Conservation (phyloP, 1,140 invertebrate genomes). For the Lordiphosa stackelbergi region DNA sequence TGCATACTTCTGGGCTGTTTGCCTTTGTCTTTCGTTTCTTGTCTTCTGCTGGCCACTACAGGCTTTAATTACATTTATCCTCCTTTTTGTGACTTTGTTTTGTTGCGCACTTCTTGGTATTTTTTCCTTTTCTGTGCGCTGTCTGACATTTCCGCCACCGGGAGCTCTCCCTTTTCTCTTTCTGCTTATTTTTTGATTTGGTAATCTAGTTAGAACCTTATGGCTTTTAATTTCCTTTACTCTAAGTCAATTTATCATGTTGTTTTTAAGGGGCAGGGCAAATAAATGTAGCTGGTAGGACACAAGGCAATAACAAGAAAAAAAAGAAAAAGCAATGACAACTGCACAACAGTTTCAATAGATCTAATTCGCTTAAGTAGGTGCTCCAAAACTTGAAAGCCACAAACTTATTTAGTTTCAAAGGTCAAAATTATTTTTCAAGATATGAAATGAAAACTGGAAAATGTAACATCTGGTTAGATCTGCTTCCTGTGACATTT, state of each 20-base stretch:
- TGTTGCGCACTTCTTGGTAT: conserved; percentile 25
- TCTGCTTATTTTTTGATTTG: conserved; percentile 25
- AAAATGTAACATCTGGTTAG: too few species aligned
- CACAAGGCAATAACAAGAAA: conserved; percentile 1
- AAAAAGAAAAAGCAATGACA: background rate
- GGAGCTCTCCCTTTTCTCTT: conserved; percentile 18
- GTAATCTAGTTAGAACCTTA: conserved; percentile 62
- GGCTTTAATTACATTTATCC: conserved; percentile 73
- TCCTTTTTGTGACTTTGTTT: conserved; percentile 30
- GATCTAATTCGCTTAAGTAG: background rate
- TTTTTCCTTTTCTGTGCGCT: conserved; percentile 9
- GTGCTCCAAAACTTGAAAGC: background rate
- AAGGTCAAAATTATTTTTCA: too few species aligned
- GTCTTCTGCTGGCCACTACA: conserved; percentile 28
- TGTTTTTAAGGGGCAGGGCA: conserved; percentile 17
- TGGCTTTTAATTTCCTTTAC: conserved; percentile 71
- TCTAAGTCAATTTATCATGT: conserved; percentile 64
- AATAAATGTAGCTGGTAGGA: conserved; percentile 25
- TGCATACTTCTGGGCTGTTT: conserved; percentile 42
- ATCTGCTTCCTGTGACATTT: too few species aligned
- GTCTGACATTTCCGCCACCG: conserved; percentile 16
- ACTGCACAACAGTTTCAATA: too few species aligned
- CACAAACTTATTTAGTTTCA: too few species aligned
- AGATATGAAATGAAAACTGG: too few species aligned
- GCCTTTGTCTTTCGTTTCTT: conserved; percentile 27